These are phyloP conservation scores for Leptinotarsa undecemlineata DNA, from an alignment of 1,140 invertebrate genomes.

Conservation along the genomic window DNA sequence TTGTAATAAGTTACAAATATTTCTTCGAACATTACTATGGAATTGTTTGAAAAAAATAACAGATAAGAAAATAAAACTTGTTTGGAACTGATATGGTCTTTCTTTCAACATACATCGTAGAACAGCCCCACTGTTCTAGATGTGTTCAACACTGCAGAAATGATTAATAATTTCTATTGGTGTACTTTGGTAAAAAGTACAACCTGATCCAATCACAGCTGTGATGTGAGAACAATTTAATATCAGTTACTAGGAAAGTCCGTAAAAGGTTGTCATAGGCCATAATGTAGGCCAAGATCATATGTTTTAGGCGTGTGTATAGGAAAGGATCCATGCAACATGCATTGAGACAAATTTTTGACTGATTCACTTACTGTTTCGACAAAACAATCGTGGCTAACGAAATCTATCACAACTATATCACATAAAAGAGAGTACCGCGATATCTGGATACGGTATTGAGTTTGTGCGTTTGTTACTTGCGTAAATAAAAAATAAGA, in stretches of 20 bases:
- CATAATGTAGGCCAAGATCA: constrained; percentile 25
- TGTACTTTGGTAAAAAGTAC: too few relatives aligned
- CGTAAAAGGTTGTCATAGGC: constrained; percentile 3
- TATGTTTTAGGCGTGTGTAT: constrained; percentile 11
- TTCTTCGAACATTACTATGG: too few relatives aligned
- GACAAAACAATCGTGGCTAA: not conserved
- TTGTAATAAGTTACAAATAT: too few relatives aligned
- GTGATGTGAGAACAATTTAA: too few relatives aligned
- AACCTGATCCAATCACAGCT: too few relatives aligned
- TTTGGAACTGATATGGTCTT: too few relatives aligned
- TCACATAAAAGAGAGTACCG: constrained; percentile 14
- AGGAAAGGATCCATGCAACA: not conserved
- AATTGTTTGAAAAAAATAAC: too few relatives aligned
- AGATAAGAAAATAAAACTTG: too few relatives aligned
- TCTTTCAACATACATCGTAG: too few relatives aligned
- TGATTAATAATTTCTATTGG: too few relatives aligned
- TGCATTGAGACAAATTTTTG: not conserved
- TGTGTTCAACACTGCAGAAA: too few relatives aligned
- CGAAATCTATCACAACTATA: constrained; percentile 7
- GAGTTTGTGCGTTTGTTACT: constrained; percentile 43
- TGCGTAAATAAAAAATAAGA: constrained; percentile 14
- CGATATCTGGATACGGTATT: constrained; percentile 39
- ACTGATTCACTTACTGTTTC: not conserved
- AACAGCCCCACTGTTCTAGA: too few relatives aligned
- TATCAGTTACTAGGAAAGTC: not conserved